phyloP scores from a whole-genome alignment of 2,888 invertebrate genomes.

The Eupeodes luniger region DNA sequence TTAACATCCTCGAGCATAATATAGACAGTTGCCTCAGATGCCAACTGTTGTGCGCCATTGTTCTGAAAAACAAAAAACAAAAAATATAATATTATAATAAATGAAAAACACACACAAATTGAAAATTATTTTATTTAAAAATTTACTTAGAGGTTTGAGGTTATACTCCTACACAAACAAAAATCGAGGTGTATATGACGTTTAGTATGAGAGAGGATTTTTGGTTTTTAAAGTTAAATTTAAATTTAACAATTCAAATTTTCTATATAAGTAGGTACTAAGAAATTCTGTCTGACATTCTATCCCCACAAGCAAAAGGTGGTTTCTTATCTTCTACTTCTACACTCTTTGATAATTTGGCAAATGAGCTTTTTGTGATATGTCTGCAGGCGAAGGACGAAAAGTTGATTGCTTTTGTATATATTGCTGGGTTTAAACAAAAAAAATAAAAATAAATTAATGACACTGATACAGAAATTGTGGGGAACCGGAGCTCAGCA shows the following conservation, averaged over 20 bases:
- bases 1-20: conserved; percentile 98
- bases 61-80: conserved; percentile 87
- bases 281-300: too few relatives aligned
- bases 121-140: conserved; percentile 11
- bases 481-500: too few relatives aligned
- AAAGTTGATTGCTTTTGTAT: too few relatives aligned
- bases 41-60: conserved; percentile 97
- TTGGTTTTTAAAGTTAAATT: neutral
- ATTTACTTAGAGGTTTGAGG: neutral
- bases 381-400: too few relatives aligned
- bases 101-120: conserved; percentile 9
- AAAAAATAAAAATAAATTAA: too few relatives aligned
- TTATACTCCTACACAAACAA: too few relatives aligned
- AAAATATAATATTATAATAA: neutral
- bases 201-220: neutral
- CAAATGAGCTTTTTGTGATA: too few relatives aligned
- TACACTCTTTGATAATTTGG: too few relatives aligned
- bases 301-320: too few relatives aligned
- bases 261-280: neutral
- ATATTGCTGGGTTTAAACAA: too few relatives aligned
- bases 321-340: too few relatives aligned
- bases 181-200: neutral
- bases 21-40: conserved; percentile 96
- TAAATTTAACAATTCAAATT: neutral
- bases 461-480: too few relatives aligned